Percentiles rank a stretch among this genome's conserved stretches.
Conservation (phyloP, 2,113 vertebrate species). For the Cynoglossus semilaevis region DNA sequence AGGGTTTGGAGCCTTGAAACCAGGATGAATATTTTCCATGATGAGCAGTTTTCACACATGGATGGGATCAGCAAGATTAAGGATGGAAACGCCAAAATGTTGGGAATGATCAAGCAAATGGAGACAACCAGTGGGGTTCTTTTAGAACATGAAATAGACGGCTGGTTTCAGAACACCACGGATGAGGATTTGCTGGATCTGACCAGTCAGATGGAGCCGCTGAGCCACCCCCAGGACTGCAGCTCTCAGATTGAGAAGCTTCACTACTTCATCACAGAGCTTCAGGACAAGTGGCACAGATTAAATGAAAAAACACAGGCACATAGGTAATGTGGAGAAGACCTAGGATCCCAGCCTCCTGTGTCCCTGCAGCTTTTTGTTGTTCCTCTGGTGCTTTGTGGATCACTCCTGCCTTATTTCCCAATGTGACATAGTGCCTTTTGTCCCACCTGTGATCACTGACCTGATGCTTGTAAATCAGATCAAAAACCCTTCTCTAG, state of each 20-base stretch:
- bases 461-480: not conserved
- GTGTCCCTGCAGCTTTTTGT: conserved; percentile 16
- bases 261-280: conserved; percentile 59
- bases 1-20: conserved; percentile 57
- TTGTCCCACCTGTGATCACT: not conserved
- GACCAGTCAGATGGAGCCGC: conserved; percentile 25
- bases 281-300: conserved; percentile 76
- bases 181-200: conserved; percentile 56
- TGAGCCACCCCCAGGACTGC: conserved; percentile 42
- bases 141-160: not conserved
- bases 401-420: conserved; percentile 1
- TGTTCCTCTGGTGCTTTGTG: conserved; percentile 39
- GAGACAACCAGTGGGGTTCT: conserved; percentile 33
- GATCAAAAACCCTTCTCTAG: conserved; percentile 5
- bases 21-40: conserved; percentile 25
- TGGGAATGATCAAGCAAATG: conserved; percentile 33
- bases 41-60: conserved; percentile 21
- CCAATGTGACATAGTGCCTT: not conserved
- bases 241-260: conserved; percentile 61
- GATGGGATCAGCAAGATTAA: conserved; percentile 46
- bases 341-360: conserved; percentile 35
- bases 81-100: conserved; percentile 52
- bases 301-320: conserved; percentile 78
- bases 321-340: conserved; percentile 83
- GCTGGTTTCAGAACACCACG: not conserved